Evolutionary conservation across 1,140 invertebrate species (phyloP).

Genomic region (Odontomachus brunneus): DNA sequence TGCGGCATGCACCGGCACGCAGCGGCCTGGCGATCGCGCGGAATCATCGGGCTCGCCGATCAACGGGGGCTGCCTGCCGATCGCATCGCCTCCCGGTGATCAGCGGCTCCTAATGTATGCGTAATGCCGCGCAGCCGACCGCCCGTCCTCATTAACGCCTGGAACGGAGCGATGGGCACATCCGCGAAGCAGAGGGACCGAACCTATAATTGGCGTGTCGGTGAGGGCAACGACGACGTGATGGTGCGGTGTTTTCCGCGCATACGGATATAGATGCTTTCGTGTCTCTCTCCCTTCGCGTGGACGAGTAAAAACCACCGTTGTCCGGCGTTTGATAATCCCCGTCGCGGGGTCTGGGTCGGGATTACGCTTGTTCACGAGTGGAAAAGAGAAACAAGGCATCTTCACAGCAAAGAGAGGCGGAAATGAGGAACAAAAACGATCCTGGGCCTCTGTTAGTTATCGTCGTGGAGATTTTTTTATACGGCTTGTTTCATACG

Average conservation of each 20-base stretch:
- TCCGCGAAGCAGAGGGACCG: conserved; percentile 50
- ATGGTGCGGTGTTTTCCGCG: background rate
- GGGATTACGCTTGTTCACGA: no score
- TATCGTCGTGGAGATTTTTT: background rate
- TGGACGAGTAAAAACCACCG: no score
- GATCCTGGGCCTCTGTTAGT: no score
- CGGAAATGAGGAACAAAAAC: no score
- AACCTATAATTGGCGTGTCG: conserved; percentile 9
- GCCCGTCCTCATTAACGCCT: conserved; percentile 83
- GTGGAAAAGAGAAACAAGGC: no score
- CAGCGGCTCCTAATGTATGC: conserved; percentile 83
- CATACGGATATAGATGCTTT: conserved; percentile 76
- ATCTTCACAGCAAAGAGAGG: no score
- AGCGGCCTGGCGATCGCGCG: conserved; percentile 67
- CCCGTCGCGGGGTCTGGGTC: no score
- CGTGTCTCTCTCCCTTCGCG: no score
- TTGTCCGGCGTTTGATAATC: no score
- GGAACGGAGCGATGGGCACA: conserved; percentile 54
- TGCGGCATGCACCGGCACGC: conserved; percentile 63
- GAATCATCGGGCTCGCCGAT: conserved; percentile 69
- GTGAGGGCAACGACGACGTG: conserved; percentile 16
- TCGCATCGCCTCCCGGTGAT: conserved; percentile 80
- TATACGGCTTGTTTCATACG: background rate
- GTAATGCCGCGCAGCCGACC: conserved; percentile 79
- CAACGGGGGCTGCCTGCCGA: conserved; percentile 62